These are phyloP conservation scores for Conistra vaccinii DNA, from an alignment of 2,888 invertebrate genomes.

Conservation along the genomic window DNA sequence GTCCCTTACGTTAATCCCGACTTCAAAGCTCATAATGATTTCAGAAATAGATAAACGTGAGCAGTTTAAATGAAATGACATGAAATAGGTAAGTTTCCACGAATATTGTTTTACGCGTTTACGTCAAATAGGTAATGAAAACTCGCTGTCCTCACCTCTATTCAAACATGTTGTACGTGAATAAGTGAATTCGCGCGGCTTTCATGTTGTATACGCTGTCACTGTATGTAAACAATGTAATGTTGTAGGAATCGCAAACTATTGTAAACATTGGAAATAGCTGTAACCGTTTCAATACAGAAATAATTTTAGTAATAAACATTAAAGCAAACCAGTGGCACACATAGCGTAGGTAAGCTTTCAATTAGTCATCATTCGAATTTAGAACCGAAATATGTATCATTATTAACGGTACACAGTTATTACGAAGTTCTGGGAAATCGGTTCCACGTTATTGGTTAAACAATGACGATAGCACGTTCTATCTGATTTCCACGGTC, in stretches of 20 bases:
- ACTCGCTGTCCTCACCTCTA: constrained; percentile 50
- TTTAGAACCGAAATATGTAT: constrained; percentile 70
- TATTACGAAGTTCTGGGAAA: constrained; percentile 68
- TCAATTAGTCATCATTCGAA: constrained; percentile 73
- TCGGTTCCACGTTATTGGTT: constrained; percentile 71
- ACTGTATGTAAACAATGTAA: constrained; percentile 62
- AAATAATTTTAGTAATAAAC: constrained; percentile 75
- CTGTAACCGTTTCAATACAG: constrained; percentile 68
- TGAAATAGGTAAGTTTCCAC: constrained; percentile 40
- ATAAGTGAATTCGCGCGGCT: constrained; percentile 42
- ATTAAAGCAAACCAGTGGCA: constrained; percentile 63
- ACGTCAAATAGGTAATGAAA: constrained; percentile 46
- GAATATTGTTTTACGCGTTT: constrained; percentile 41
- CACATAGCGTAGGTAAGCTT: constrained; percentile 64
- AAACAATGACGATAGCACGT: constrained; percentile 78
- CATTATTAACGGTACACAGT: constrained; percentile 65
- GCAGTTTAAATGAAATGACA: constrained; percentile 22
- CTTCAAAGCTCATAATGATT: constrained; percentile 43
- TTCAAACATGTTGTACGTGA: constrained; percentile 36
- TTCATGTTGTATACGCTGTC: constrained; percentile 54
- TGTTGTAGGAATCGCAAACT: constrained; percentile 55
- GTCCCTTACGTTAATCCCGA: constrained; percentile 26
- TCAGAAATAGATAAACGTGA: constrained; percentile 35
- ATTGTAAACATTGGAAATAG: constrained; percentile 63
- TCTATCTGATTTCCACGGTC: constrained; percentile 77